phyloP scores from a whole-genome alignment of 2,888 invertebrate species.

The Pachliopta kotzebuea region DNA sequence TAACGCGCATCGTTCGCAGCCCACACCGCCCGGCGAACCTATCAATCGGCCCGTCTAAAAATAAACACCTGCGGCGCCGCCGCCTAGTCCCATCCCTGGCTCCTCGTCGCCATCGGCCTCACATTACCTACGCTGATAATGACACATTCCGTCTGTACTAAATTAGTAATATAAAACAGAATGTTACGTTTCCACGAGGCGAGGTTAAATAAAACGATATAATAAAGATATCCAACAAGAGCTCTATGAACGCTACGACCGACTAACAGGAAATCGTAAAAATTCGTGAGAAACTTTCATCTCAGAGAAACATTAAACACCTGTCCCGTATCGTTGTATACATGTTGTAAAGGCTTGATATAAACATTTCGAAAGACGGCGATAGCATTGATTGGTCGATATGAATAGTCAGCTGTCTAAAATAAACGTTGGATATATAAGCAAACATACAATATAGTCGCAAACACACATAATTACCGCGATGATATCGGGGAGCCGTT shows the following conservation, averaged over 20 bases:
- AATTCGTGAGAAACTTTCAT: slow-evolving; percentile 71
- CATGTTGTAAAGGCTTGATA: slow-evolving; percentile 19
- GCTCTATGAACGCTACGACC: slow-evolving; percentile 54
- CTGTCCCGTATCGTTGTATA: slow-evolving; percentile 39
- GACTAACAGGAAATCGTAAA: slow-evolving; percentile 76
- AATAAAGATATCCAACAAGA: slow-evolving; percentile 68
- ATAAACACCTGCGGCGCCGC: slow-evolving; percentile 62
- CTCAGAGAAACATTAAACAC: slow-evolving; percentile 42
- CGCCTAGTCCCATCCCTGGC: slow-evolving; percentile 44
- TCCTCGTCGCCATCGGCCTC: slow-evolving; percentile 41
- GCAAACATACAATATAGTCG: slow-evolving; percentile 65
- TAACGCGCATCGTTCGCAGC: slow-evolving; percentile 62
- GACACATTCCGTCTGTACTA: slow-evolving; percentile 57
- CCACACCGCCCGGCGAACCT: slow-evolving; percentile 61
- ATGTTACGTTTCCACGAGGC: slow-evolving; percentile 55
- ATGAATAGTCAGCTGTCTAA: slow-evolving; percentile 52
- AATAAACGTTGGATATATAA: slow-evolving; percentile 54
- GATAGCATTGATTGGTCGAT: slow-evolving; percentile 39
- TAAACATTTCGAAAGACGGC: slow-evolving; percentile 36
- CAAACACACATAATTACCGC: slow-evolving; percentile 69
- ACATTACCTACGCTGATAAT: slow-evolving; percentile 57
- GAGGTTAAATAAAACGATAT: slow-evolving; percentile 59
- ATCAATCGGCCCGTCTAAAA: slow-evolving; percentile 71
- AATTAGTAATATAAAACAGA: slow-evolving; percentile 63
- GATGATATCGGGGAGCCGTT: slow-evolving; percentile 73